Evolutionary conservation across 2,888 invertebrate genomes (phyloP).

Genomic region (Anoplius nigerrimus): DNA sequence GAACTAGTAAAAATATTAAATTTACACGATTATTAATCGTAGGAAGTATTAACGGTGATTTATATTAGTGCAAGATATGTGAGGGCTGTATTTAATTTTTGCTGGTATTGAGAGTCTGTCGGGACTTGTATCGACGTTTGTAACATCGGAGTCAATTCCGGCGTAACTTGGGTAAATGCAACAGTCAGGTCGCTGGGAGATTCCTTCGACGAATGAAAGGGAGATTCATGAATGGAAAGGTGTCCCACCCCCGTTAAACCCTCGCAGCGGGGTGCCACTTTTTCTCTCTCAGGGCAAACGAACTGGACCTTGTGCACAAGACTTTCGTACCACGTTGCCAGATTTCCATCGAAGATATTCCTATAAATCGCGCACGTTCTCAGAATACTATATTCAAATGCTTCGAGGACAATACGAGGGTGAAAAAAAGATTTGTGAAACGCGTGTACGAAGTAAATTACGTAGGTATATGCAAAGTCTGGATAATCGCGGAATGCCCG

Average conservation of each 20-base stretch:
- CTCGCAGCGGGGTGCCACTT: slow-evolving; percentile 67
- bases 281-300: slow-evolving; percentile 54
- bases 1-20: too few relatives aligned
- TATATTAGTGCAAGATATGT: too few relatives aligned
- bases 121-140: not conserved
- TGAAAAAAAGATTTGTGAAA: too few relatives aligned
- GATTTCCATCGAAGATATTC: slow-evolving; percentile 32
- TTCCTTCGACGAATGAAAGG: slow-evolving; percentile 48
- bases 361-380: slow-evolving; percentile 5
- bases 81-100: too few relatives aligned
- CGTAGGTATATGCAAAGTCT: slow-evolving; percentile 12
- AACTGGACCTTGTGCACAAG: slow-evolving; percentile 48
- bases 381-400: not conserved
- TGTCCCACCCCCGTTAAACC: slow-evolving; percentile 66
- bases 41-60: too few relatives aligned
- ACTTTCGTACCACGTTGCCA: slow-evolving; percentile 57
- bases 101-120: not conserved
- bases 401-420: too few relatives aligned
- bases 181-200: slow-evolving; percentile 38
- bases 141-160: slow-evolving; percentile 39
- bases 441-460: too few relatives aligned
- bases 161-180: slow-evolving; percentile 28
- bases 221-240: slow-evolving; percentile 56
- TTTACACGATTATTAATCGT: too few relatives aligned
- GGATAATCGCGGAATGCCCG: slow-evolving; percentile 51